phyloP scores from a whole-genome alignment of 2,113 vertebrate genomes.

The Solea solea region DNA sequence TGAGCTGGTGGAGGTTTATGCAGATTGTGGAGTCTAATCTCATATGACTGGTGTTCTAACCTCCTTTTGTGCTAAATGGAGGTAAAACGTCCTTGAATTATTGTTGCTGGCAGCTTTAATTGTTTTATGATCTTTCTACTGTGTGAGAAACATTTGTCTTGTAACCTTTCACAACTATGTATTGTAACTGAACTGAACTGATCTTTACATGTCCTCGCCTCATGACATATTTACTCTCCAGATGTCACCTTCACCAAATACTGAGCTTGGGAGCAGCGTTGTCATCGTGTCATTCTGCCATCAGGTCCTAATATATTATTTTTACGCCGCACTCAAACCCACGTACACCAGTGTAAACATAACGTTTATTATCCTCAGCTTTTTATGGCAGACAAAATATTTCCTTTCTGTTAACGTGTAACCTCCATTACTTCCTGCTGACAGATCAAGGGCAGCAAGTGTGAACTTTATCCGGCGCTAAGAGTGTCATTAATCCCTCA shows the following conservation, averaged over 20 bases:
- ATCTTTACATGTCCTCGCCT: constrained; percentile 23
- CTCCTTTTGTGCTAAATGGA: too few relatives aligned
- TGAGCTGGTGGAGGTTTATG: too few relatives aligned
- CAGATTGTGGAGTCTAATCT: too few relatives aligned
- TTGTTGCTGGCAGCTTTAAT: background rate
- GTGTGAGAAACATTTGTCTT: background rate
- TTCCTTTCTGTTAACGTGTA: background rate
- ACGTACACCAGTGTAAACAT: background rate
- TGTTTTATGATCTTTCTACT: constrained; percentile 3
- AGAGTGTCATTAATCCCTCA: background rate
- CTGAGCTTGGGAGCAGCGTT: background rate
- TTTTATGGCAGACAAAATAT: background rate
- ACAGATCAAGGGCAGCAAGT: constrained; percentile 1
- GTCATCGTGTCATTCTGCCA: background rate
- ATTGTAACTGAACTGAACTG: constrained; percentile 7
- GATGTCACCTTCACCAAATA: constrained; percentile 23
- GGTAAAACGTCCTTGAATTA: too few relatives aligned
- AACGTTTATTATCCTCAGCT: background rate
- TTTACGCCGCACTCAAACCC: background rate
- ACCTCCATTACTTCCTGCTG: constrained; percentile 1
- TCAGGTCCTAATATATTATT: background rate
- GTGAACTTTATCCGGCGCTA: constrained; percentile 3
- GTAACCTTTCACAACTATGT: background rate
- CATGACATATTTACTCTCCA: constrained; percentile 33
- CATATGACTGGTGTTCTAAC: too few relatives aligned